Evolutionary conservation across 35 echinoderm and acorn worm genomes (phyloP), one percentile per base, ranked within the genome.

Genomic region (Hemicentrotus pulcherrimus): DNA sequence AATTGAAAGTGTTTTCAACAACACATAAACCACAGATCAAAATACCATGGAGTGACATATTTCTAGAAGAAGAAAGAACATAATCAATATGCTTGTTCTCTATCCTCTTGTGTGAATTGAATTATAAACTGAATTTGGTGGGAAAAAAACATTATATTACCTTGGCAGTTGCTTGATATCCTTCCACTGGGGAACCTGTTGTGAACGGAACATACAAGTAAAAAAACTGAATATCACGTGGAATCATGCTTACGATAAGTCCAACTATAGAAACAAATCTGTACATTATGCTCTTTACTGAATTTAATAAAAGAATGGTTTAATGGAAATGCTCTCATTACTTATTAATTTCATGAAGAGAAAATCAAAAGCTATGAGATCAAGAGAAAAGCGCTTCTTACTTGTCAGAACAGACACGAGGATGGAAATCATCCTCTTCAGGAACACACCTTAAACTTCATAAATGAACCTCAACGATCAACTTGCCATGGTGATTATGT

Each of bases 131-230:
- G 65, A 78, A n/a, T 30, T 78, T 18, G 5, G 7, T 78, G 24
- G 6, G 6, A 2, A n/a, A n/a, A n/a, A n/a, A n/a, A 78, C 19
- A 78, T 78, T 78, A 0, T 78, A 30, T 48, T 88, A 98, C 97
- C 97, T 98, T 96, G 96, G 96, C 31, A 99, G 87, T 16, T 95
- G 86, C 86, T 95, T 97, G 33, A 99, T 99, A 47, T 99, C 96
- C 45, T 99, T 97, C 98, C 98, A 99, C 31, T 99, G 98, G 13
- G 98, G 98, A 95, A 99, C 98, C 98, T 99, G 85, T 59, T 47
- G 31, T n/a, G 15, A n/a, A 4, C 28, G 24, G 48, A 47, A 45
- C 45, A 58, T 7, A 95, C 0, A 9, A 24, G 32, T 78, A 30
- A 28, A 32, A 94, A 32, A 60, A 9, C 22, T 30, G 46, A 50